These are phyloP conservation scores for Drosophila anomelani DNA, from an alignment of 2,888 invertebrate genomes.

Conservation along the genomic window DNA sequence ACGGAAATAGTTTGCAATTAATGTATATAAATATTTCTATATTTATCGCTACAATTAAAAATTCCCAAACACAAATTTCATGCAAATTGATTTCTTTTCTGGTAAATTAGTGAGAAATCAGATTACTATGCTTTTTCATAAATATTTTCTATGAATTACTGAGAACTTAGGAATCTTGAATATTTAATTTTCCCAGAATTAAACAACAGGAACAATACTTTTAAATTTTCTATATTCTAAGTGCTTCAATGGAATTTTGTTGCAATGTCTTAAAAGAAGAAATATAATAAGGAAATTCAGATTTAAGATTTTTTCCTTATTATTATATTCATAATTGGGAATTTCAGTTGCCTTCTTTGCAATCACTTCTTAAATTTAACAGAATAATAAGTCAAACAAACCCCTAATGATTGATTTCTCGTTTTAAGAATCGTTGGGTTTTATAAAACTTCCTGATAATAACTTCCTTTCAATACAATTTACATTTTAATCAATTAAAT, in stretches of 20 bases:
- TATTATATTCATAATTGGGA: neutral
- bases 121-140: neutral
- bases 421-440: neutral
- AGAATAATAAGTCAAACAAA: neutral
- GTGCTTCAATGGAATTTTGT: neutral
- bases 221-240: neutral
- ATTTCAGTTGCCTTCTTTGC: neutral
- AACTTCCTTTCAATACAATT: neutral
- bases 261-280: no score
- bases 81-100: neutral
- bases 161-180: neutral
- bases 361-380: neutral
- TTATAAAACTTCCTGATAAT: neutral
- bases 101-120: neutral
- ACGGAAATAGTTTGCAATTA: no score
- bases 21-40: neutral
- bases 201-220: neutral
- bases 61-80: neutral
- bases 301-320: neutral
- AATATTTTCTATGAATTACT: neutral
- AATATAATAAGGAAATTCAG: neutral
- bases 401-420: neutral
- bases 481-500: conserved; percentile 34
- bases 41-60: neutral
- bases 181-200: neutral